Evolutionary conservation across 2,888 invertebrate genomes (phyloP).

Genomic region (Sinelater perroti): DNA sequence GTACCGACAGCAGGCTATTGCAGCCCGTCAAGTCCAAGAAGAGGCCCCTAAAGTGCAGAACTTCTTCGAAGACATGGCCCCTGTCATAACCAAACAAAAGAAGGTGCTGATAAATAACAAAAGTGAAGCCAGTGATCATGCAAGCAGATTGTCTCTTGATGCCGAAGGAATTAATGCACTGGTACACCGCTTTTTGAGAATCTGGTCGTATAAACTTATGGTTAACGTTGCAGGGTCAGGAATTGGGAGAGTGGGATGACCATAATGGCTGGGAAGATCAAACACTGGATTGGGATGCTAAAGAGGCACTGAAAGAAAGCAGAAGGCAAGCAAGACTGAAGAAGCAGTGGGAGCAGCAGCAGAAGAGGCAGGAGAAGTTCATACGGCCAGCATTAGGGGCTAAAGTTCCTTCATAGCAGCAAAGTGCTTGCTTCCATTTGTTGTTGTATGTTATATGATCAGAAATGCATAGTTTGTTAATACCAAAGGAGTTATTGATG

Average conservation of each 20-base stretch:
- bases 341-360: constrained; percentile 55
- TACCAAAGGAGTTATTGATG: constrained; percentile 1
- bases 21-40: constrained; percentile 54
- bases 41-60: constrained; percentile 61
- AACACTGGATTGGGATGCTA: constrained; percentile 53
- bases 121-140: constrained; percentile 45
- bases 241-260: constrained; percentile 59
- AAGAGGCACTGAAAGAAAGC: constrained; percentile 53
- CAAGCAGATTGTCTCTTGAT: constrained; percentile 48
- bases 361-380: constrained; percentile 53
- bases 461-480: background rate
- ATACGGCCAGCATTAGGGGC: constrained; percentile 47
- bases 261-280: constrained; percentile 56
- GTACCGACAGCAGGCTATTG: constrained; percentile 64
- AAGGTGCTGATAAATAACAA: constrained; percentile 64
- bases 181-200: too few species aligned
- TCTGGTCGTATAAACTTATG: constrained; percentile 15
- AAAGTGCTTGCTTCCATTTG: background rate
- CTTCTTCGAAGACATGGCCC: constrained; percentile 71
- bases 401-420: constrained; percentile 49
- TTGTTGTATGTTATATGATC: too few species aligned
- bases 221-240: constrained; percentile 48
- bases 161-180: constrained; percentile 43
- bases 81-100: constrained; percentile 67
- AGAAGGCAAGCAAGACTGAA: constrained; percentile 55